Base-by-base conservation (phyloP, 2,797 vertebrate genomes). In the Epinephelus coioides region DNA sequence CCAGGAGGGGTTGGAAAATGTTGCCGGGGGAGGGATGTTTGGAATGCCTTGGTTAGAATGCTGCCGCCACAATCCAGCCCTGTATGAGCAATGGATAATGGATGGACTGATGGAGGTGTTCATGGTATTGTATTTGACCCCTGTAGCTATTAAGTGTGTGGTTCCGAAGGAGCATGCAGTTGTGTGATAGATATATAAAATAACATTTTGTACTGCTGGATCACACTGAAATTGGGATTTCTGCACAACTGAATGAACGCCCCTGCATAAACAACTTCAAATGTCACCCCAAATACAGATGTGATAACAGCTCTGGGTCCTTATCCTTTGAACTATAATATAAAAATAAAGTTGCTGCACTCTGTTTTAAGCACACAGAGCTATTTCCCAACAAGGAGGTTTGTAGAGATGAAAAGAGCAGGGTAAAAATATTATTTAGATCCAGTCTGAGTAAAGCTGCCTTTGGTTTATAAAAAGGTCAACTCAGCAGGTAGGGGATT, bases 401-500 rank as follows among this genome's bases (percentile, higher is more conserved):
- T 70, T 67, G 68, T 50, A 27, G 44, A 81, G 78, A 86, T 79
- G 50, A 86, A 88, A 77, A 80, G 62, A 77, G 75, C 21, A 60
- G 15, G 7, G 65, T 60, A 27, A 65, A 78, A 53, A 69, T 67
- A 78, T 54, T 62, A 81, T 78, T 83, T 72, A 21, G 44, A 75
- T 69, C 21, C 65, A 77, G 53, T 11, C 59, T 38, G 68, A 79
- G 74, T 67, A 68, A 85, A 86, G 82, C 86, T 85, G 78, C 73
- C 79, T 91, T 86, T 89, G 85, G 75, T 89, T 88, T 90, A 78
- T 79, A 69, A 89, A 92, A 93, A 89, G 88, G 90, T 91, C 87
- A 89, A 80, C 83, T 91, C 90, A 93, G 92, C 92, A 91, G 89
- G 85, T 86, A 77, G 53, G 34, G 83, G 91, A 94, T 93, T 91